These are phyloP conservation scores for Oophaga sylvatica DNA, from an alignment of 2,797 vertebrate genomes.

Conservation along the genomic window DNA sequence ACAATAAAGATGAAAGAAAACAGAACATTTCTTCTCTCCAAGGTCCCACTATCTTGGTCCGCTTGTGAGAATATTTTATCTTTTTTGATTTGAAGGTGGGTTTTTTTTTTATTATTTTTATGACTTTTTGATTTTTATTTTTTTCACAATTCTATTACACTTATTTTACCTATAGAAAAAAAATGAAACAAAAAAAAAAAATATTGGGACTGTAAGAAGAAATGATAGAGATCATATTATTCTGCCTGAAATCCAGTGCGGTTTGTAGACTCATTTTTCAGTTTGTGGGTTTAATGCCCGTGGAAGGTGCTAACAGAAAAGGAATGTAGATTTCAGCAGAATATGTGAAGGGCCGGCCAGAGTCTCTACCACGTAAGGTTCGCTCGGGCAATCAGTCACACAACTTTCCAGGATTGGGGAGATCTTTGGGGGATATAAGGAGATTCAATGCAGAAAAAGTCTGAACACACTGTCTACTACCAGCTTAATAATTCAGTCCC, in stretches of 20 bases:
- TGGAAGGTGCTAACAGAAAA: conserved; percentile 56
- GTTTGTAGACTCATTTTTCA: conserved; percentile 47
- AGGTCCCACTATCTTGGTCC: no score
- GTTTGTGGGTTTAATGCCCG: conserved; percentile 46
- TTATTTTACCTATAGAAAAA: not conserved
- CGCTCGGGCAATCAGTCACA: conserved; percentile 43
- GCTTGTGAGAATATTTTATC: no score
- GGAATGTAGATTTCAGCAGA: conserved; percentile 51
- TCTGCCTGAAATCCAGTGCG: conserved; percentile 42
- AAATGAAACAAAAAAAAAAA: not conserved
- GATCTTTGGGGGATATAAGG: not conserved
- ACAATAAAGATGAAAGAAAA: no score
- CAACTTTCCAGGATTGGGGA: conserved; percentile 25
- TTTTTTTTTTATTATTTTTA: not conserved
- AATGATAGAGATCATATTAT: conserved; percentile 35
- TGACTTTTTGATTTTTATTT: not conserved
- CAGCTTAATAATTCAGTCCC: conserved; percentile 38
- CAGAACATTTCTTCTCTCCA: no score
- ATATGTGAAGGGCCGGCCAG: conserved; percentile 14
- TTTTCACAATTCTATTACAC: not conserved
- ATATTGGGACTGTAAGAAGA: not conserved
- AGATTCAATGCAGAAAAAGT: conserved; percentile 15
- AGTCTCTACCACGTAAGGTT: conserved; percentile 16
- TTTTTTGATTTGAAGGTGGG: not conserved
- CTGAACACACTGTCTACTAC: conserved; percentile 29